These are phyloP conservation scores for Dendropsophus ebraccatus DNA, from an alignment of 2,113 vertebrate species.

Conservation along the genomic window DNA sequence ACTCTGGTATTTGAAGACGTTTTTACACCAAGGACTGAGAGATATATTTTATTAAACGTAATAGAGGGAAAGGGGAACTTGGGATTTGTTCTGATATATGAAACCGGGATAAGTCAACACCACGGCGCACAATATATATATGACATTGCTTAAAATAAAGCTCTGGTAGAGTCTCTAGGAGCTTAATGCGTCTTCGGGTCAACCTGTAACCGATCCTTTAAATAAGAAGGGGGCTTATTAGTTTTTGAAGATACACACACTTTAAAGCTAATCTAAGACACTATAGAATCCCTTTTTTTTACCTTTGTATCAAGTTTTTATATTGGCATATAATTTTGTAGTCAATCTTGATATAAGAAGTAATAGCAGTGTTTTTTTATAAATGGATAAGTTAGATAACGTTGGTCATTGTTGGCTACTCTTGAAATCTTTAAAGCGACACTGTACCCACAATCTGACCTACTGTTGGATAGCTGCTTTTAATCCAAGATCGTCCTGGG, in stretches of 20 bases:
- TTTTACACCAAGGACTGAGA: background rate
- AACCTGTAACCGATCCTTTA: background rate
- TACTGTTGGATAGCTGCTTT: too few relatives aligned
- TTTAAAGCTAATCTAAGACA: background rate
- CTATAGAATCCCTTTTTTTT: background rate
- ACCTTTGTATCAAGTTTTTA: background rate
- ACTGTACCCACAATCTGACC: too few relatives aligned
- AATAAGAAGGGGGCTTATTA: background rate
- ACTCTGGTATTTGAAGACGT: background rate
- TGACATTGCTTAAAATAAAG: constrained; percentile 29
- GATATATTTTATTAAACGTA: background rate
- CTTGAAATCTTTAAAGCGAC: too few relatives aligned
- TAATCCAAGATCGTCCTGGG: too few relatives aligned
- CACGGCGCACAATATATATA: background rate
- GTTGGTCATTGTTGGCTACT: too few relatives aligned
- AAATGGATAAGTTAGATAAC: background rate
- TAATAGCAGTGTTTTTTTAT: background rate
- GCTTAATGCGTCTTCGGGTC: background rate
- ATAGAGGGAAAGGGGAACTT: background rate
- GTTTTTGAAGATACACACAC: background rate
- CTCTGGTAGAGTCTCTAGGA: background rate
- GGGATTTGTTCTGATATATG: constrained; percentile 31
- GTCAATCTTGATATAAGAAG: background rate
- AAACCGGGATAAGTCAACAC: background rate
- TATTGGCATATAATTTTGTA: background rate